These are phyloP conservation scores for Trinorchestia longiramus DNA, from an alignment of 1,140 invertebrate genomes.

Conservation along the genomic window DNA sequence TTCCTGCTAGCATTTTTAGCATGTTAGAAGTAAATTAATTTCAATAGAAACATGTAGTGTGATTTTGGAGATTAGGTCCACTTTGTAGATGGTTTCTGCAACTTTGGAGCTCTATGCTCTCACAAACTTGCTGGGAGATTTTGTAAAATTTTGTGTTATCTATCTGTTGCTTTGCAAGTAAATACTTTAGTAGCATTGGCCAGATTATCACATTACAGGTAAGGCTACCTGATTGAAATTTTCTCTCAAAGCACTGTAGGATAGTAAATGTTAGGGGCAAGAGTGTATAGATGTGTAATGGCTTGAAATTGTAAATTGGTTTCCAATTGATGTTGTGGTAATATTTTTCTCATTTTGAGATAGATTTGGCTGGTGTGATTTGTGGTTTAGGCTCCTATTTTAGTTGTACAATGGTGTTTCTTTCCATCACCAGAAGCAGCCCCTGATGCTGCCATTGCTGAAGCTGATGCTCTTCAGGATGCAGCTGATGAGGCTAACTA, in stretches of 20 bases:
- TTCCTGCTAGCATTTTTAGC: neutral
- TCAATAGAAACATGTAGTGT: neutral
- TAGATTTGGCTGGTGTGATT: neutral
- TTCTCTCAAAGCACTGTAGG: neutral
- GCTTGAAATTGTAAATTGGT: neutral
- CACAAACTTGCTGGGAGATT: neutral
- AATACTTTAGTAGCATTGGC: neutral
- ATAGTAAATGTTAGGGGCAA: neutral
- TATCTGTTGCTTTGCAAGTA: neutral
- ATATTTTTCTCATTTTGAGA: neutral
- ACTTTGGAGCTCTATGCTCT: neutral
- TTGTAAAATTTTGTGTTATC: neutral
- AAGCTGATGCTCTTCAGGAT: slow-evolving; percentile 14
- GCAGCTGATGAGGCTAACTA: slow-evolving; percentile 36
- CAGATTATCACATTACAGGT: neutral
- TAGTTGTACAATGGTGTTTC: neutral
- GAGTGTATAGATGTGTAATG: neutral
- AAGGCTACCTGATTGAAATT: neutral
- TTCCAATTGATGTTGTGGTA: neutral
- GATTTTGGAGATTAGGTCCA: neutral
- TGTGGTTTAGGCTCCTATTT: neutral
- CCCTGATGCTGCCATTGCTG: slow-evolving; percentile 41
- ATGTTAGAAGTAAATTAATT: neutral
- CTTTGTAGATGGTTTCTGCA: neutral
- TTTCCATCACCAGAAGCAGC: slow-evolving; percentile 45